Evolutionary conservation across 2,888 invertebrate species (phyloP).

Genomic region (Cantharis rufa): DNA sequence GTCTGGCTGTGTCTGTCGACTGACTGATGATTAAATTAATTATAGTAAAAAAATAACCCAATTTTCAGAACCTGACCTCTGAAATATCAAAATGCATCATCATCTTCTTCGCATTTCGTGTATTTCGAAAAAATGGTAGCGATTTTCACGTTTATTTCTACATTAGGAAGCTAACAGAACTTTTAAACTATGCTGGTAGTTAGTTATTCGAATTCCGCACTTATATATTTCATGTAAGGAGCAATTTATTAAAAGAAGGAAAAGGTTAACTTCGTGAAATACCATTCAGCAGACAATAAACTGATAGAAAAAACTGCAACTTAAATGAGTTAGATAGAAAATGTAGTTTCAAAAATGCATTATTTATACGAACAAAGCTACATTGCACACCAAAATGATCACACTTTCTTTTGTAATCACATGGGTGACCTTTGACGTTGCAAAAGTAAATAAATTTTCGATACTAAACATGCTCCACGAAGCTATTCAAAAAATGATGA

Average conservation of each 20-base stretch:
- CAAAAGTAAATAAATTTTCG: not conserved
- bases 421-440: not conserved
- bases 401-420: not conserved
- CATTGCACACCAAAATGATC: not conserved
- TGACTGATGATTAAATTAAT: not conserved
- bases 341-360: not conserved
- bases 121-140: not conserved
- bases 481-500: not conserved
- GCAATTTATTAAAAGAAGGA: not conserved
- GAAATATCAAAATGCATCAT: not conserved
- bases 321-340: not conserved
- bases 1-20: not conserved
- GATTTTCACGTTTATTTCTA: not conserved
- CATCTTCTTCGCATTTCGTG: no score
- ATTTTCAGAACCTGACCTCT: not conserved
- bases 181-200: not conserved
- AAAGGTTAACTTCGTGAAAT: not conserved
- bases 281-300: not conserved
- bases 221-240: not conserved
- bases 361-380: not conserved
- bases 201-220: not conserved
- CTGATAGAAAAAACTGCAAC: not conserved
- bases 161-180: not conserved
- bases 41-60: not conserved
- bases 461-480: not conserved